Conservation (phyloP, 2,888 invertebrate genomes). For the Dasypogon diadema region DNA sequence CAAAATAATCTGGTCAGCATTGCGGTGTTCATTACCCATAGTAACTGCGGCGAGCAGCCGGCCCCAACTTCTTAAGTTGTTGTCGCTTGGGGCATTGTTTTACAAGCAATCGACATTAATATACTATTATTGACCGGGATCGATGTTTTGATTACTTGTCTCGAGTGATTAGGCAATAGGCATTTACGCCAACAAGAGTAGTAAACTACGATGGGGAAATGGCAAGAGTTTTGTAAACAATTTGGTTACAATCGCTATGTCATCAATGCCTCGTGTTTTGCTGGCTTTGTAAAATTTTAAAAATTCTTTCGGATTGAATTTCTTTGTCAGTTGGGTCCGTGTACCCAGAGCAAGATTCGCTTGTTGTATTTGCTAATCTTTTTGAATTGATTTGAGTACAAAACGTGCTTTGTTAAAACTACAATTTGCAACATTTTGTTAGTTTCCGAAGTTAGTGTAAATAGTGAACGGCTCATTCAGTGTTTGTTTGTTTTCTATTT, state of each 20-base stretch:
- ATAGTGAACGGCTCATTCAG: no score
- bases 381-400: not conserved
- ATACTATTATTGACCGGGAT: conserved; percentile 2
- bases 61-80: not conserved
- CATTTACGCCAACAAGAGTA: conserved; percentile 13
- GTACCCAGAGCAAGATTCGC: no score
- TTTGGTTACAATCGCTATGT: not conserved
- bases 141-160: conserved; percentile 27
- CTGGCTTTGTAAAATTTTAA: not conserved
- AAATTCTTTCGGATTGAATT: not conserved
- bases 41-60: not conserved
- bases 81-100: conserved; percentile 32
- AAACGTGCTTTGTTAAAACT: not conserved
- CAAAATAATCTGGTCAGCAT: conserved; percentile 10
- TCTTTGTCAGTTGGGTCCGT: no score
- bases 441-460: no score
- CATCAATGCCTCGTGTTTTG: not conserved
- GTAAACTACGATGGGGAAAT: conserved; percentile 19
- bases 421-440: not conserved
- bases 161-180: conserved; percentile 19
- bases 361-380: not conserved
- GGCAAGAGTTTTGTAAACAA: not conserved
- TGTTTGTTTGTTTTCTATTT: no score
- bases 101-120: conserved; percentile 37
- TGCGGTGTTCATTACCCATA: conserved; percentile 20